Conservation (phyloP, 1,140 invertebrate genomes). For the Ylistrum balloti region DNA sequence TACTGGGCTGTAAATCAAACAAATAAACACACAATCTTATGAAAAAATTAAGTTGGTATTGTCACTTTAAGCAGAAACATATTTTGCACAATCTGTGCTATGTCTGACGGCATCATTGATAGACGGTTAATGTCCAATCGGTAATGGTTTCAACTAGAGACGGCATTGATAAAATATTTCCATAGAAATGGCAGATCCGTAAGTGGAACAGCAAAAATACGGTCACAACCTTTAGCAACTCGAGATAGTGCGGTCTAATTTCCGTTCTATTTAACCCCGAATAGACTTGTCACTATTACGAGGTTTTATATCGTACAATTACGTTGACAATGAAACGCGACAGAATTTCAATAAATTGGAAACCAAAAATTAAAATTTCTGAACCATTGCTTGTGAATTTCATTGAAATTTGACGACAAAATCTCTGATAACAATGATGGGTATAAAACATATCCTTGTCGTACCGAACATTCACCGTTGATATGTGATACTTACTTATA, state of each 20-base stretch:
- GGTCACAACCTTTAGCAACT: background rate
- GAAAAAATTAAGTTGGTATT: too few relatives aligned
- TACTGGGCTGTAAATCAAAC: too few relatives aligned
- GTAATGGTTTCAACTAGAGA: too few relatives aligned
- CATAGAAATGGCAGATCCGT: too few relatives aligned
- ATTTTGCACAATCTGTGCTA: too few relatives aligned
- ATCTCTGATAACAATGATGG: background rate
- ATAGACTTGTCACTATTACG: background rate
- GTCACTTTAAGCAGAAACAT: too few relatives aligned
- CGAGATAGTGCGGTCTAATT: background rate
- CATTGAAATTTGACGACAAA: conserved; percentile 33
- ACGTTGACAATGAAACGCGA: background rate
- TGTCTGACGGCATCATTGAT: too few relatives aligned
- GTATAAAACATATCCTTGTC: conserved; percentile 5
- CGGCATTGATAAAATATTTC: too few relatives aligned
- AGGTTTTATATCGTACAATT: background rate
- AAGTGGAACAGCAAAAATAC: background rate
- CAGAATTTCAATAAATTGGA: conserved; percentile 14
- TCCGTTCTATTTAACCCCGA: background rate
- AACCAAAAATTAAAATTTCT: conserved; percentile 29
- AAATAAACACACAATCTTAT: too few relatives aligned
- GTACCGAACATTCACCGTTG: background rate
- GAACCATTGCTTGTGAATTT: background rate
- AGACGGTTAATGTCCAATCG: too few relatives aligned
- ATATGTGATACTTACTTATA: background rate